Conservation (phyloP, 2,797 vertebrate genomes). For the Microtus obscurus region DNA sequence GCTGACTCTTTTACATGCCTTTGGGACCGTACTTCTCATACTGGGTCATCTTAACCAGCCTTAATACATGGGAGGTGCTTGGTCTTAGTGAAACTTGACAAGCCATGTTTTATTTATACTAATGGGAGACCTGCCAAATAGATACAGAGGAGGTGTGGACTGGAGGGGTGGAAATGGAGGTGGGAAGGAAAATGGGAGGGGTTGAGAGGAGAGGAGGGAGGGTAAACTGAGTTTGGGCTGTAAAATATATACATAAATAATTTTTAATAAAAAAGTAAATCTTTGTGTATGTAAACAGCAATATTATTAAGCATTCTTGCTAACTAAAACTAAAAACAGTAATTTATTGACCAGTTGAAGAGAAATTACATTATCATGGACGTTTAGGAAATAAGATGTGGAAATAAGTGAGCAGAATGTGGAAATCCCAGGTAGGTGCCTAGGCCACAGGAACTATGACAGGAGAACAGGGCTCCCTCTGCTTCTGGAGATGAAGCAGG, state of each 20-base stretch:
- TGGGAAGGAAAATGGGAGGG: neutral
- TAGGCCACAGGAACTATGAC: neutral
- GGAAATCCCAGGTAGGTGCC: neutral
- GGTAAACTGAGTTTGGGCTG: neutral
- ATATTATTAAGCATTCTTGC: conserved; percentile 28
- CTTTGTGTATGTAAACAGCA: neutral
- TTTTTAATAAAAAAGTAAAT: neutral
- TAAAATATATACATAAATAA: neutral
- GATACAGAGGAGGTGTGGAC: neutral
- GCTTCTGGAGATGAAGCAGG: neutral
- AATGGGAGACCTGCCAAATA: neutral
- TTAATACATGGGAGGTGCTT: neutral
- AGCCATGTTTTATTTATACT: neutral
- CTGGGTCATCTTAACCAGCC: neutral
- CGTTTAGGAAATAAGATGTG: neutral
- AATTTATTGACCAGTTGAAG: neutral
- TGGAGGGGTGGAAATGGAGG: neutral
- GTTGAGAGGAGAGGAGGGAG: neutral
- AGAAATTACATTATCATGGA: neutral
- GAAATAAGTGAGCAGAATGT: neutral
- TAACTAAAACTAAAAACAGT: conserved; percentile 7
- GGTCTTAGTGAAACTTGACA: neutral
- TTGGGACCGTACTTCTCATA: neutral
- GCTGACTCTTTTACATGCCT: neutral
- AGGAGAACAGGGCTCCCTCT: neutral